These are phyloP conservation scores for Botia almorhae DNA, from an alignment of 2,797 vertebrate genomes.

Conservation along the genomic window DNA sequence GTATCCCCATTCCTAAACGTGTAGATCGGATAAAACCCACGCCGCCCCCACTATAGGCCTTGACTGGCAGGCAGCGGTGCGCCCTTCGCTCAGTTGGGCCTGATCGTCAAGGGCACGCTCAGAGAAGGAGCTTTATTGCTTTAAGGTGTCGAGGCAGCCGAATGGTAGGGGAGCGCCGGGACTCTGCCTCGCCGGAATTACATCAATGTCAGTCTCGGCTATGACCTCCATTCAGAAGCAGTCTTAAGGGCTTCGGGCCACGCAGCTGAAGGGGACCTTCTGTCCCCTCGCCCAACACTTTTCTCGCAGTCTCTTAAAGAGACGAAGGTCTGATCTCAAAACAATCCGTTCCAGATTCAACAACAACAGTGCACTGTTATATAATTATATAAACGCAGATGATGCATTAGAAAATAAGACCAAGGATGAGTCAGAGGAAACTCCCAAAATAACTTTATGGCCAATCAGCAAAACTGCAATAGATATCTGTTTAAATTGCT, in stretches of 20 bases:
- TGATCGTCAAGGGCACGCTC: slow-evolving; percentile 72
- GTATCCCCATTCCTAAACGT: background rate
- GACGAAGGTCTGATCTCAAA: slow-evolving; percentile 66
- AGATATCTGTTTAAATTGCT: slow-evolving; percentile 40
- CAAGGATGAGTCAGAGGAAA: slow-evolving; percentile 36
- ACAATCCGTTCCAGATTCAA: slow-evolving; percentile 58
- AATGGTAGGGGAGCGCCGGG: slow-evolving; percentile 58
- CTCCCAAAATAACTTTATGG: slow-evolving; percentile 35
- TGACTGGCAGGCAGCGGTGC: slow-evolving; percentile 47
- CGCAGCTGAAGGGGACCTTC: slow-evolving; percentile 66
- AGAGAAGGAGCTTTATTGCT: slow-evolving; percentile 75
- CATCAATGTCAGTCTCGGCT: slow-evolving; percentile 70
- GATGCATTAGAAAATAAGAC: slow-evolving; percentile 41
- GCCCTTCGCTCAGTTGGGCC: slow-evolving; percentile 59
- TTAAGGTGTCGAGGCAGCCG: slow-evolving; percentile 65
- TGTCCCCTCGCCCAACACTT: slow-evolving; percentile 61
- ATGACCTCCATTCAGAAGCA: slow-evolving; percentile 71
- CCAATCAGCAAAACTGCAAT: slow-evolving; percentile 42
- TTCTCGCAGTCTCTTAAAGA: slow-evolving; percentile 58
- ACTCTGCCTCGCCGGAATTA: slow-evolving; percentile 67
- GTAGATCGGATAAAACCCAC: background rate
- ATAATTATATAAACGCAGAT: slow-evolving; percentile 49
- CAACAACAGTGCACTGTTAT: slow-evolving; percentile 38
- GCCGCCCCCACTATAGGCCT: background rate
- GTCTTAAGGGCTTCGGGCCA: slow-evolving; percentile 64